Evolutionary conservation across 1,140 invertebrate genomes (phyloP).

Genomic region (Pseudomyrmex flavicornis): DNA sequence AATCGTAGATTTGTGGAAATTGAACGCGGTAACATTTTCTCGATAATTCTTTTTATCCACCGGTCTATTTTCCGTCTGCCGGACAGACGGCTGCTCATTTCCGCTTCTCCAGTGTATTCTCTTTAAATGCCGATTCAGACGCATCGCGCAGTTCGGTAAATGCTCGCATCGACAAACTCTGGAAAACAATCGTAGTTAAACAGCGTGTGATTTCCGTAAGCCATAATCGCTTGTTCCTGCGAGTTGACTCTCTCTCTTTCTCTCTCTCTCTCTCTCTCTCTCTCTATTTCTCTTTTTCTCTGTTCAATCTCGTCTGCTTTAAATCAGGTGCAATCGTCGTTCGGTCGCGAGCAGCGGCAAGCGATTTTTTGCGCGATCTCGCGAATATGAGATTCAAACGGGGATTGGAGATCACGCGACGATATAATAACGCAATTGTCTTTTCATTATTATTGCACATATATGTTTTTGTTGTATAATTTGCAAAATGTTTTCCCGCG

Average conservation of each 20-base stretch:
- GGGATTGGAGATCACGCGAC: slow-evolving; percentile 51
- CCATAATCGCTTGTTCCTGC: slow-evolving; percentile 37
- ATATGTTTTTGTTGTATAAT: too few species aligned
- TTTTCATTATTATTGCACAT: neutral
- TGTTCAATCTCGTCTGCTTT: slow-evolving; percentile 29
- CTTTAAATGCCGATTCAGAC: neutral
- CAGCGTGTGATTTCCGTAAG: slow-evolving; percentile 39
- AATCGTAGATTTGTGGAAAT: too few species aligned
- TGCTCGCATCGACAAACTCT: neutral
- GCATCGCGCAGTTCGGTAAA: slow-evolving; percentile 7
- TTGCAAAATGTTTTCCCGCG: too few species aligned
- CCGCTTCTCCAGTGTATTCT: neutral
- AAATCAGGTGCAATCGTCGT: slow-evolving; percentile 43
- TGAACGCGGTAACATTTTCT: neutral
- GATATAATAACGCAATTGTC: neutral
- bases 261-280: too few species aligned
- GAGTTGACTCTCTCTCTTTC: slow-evolving; percentile 8
- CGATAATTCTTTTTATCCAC: neutral
- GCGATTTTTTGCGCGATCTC: slow-evolving; percentile 18
- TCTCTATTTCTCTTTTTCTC: neutral
- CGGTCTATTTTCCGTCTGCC: neutral
- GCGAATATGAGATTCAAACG: slow-evolving; percentile 61
- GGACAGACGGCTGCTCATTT: too few species aligned
- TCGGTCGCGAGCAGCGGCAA: slow-evolving; percentile 16
- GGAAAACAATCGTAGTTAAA: slow-evolving; percentile 40